Evolutionary conservation across 1,140 invertebrate genomes (phyloP).

Genomic region (Drosophila mojavensis): DNA sequence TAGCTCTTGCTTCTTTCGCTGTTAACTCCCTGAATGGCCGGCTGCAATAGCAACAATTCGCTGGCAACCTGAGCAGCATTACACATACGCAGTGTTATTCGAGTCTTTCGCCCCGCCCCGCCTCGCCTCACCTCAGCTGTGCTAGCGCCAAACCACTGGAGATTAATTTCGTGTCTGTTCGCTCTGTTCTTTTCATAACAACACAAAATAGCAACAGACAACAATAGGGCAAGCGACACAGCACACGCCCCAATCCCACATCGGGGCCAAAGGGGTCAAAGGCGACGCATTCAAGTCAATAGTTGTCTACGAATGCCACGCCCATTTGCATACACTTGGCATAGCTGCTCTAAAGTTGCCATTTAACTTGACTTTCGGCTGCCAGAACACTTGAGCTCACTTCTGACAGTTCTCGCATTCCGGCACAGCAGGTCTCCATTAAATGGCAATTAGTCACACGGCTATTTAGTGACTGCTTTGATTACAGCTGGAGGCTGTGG

Average conservation of each 20-base stretch:
- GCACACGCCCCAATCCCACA: constrained; percentile 51
- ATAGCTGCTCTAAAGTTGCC: background rate
- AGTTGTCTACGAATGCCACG: background rate
- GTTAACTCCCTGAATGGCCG: constrained; percentile 34
- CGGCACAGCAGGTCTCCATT: constrained; percentile 53
- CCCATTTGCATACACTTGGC: background rate
- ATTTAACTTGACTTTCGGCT: background rate
- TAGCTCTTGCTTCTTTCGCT: constrained; percentile 61
- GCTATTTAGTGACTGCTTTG: constrained; percentile 37
- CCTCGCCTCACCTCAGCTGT: background rate
- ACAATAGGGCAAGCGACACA: constrained; percentile 21
- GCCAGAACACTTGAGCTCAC: background rate
- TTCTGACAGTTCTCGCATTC: constrained; percentile 27
- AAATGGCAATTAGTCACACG: constrained; percentile 69
- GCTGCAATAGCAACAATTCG: constrained; percentile 12
- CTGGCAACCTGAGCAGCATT: constrained; percentile 57
- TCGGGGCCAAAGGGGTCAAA: constrained; percentile 3
- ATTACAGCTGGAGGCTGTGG: constrained; percentile 30
- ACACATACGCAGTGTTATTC: constrained; percentile 71
- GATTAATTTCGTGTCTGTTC: constrained; percentile 78
- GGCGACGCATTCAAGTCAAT: constrained; percentile 11
- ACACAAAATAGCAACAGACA: constrained; percentile 27
- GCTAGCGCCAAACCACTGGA: constrained; percentile 58
- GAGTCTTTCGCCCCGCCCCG: background rate
- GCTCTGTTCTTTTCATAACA: constrained; percentile 61